Evolutionary conservation across 1,140 invertebrate genomes (phyloP).

Genomic region (Cephus cinctus): DNA sequence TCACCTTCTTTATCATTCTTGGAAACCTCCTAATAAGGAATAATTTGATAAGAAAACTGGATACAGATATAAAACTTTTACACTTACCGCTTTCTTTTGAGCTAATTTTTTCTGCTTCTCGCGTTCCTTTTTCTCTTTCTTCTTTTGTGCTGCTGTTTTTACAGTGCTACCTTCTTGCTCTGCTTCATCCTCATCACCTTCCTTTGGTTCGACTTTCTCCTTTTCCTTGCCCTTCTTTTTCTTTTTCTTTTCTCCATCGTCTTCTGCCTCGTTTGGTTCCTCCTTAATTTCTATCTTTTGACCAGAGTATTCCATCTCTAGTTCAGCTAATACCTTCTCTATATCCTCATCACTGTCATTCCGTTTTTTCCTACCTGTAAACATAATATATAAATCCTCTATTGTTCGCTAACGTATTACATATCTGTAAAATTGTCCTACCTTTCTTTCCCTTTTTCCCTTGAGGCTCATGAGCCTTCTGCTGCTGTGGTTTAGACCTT

Average conservation of each 20-base stretch:
- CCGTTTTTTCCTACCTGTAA: constrained; percentile 64
- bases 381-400: constrained; percentile 12
- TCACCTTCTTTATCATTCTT: constrained; percentile 35
- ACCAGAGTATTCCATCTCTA: constrained; percentile 76
- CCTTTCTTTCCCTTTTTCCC: constrained; percentile 55
- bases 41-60: not conserved
- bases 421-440: constrained; percentile 18
- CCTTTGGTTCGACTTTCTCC: constrained; percentile 34
- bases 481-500: constrained; percentile 51
- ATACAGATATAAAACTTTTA: constrained; percentile 3
- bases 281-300: constrained; percentile 46
- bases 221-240: constrained; percentile 30
- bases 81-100: constrained; percentile 58
- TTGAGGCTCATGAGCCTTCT: constrained; percentile 58
- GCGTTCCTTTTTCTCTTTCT: constrained; percentile 83
- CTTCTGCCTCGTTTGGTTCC: constrained; percentile 25
- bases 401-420: constrained; percentile 11
- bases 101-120: constrained; percentile 74
- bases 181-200: constrained; percentile 48
- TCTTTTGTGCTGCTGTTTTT: constrained; percentile 82
- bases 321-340: constrained; percentile 79
- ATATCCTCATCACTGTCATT: constrained; percentile 83
- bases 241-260: constrained; percentile 29
- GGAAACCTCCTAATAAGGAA: constrained; percentile 19
- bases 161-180: constrained; percentile 61